These are phyloP conservation scores for Aegithalos caudatus DNA, from an alignment of 2,113 vertebrate genomes.

Conservation along the genomic window DNA sequence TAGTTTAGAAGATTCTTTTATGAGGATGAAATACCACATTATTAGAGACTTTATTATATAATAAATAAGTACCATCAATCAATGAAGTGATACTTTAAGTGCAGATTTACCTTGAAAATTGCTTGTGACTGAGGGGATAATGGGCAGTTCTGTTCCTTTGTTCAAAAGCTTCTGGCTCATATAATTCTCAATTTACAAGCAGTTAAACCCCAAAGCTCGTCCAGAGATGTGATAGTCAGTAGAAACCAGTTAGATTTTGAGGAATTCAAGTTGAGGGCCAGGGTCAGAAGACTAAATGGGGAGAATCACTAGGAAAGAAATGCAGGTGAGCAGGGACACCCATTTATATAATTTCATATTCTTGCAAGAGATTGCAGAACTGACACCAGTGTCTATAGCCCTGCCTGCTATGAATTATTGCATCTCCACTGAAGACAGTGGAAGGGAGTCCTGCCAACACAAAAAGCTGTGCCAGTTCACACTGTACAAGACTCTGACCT, in stretches of 20 bases:
- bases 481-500: neutral
- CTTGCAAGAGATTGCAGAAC: neutral
- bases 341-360: neutral
- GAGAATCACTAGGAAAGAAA: neutral
- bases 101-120: neutral
- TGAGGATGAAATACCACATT: neutral
- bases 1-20: neutral
- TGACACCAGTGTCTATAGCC: neutral
- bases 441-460: neutral
- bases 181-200: neutral
- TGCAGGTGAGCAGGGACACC: neutral
- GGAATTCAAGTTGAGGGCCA: neutral
- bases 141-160: neutral
- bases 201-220: neutral
- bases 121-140: neutral
- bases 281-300: neutral
- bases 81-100: neutral
- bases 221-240: neutral
- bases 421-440: neutral
- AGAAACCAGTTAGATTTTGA: neutral
- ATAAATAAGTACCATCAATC: neutral
- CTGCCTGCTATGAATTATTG: neutral
- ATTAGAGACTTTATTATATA: neutral
- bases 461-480: neutral
- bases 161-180: neutral